Evolutionary conservation across 2,113 vertebrate genomes (phyloP).

Genomic region (Synchiropus splendidus): DNA sequence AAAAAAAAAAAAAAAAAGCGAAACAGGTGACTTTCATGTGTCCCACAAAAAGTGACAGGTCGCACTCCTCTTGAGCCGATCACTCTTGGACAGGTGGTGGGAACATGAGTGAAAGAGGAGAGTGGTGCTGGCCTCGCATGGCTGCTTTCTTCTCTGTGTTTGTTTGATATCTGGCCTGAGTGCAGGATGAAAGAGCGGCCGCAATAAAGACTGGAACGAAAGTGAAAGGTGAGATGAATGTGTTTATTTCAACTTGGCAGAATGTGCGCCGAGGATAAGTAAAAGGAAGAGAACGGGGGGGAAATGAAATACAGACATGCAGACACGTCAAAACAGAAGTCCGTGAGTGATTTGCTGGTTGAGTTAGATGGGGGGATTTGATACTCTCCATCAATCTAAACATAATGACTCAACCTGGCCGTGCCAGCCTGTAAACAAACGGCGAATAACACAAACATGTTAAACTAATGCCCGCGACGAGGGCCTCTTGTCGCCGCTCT

Average conservation of each 20-base stretch:
- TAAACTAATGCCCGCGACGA: too few relatives aligned
- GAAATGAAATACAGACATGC: slow-evolving; percentile 31
- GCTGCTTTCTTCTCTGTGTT: slow-evolving; percentile 34
- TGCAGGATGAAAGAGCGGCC: slow-evolving; percentile 20
- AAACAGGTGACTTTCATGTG: slow-evolving; percentile 8
- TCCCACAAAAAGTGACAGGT: too few relatives aligned
- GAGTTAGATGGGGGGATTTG: slow-evolving; percentile 15
- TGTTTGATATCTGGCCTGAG: slow-evolving; percentile 41
- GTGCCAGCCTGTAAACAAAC: slow-evolving; percentile 13
- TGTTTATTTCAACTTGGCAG: slow-evolving; percentile 37
- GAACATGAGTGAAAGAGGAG: background rate
- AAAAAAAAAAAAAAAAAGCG: background rate
- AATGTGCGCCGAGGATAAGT: slow-evolving; percentile 7
- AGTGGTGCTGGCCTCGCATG: slow-evolving; percentile 1
- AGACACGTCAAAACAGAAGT: slow-evolving; percentile 30
- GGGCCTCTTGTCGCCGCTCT: too few relatives aligned
- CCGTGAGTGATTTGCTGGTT: slow-evolving; percentile 28
- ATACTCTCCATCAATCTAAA: slow-evolving; percentile 24
- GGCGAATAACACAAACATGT: too few relatives aligned
- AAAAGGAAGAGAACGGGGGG: background rate
- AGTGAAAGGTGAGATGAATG: slow-evolving; percentile 27
- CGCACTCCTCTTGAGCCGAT: slow-evolving; percentile 1
- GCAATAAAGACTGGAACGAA: slow-evolving; percentile 1
- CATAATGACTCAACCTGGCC: slow-evolving; percentile 21
- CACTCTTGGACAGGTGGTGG: slow-evolving; percentile 10